These are phyloP conservation scores for Carollia perspicillata DNA, from an alignment of 2,113 vertebrate genomes.

Conservation along the genomic window DNA sequence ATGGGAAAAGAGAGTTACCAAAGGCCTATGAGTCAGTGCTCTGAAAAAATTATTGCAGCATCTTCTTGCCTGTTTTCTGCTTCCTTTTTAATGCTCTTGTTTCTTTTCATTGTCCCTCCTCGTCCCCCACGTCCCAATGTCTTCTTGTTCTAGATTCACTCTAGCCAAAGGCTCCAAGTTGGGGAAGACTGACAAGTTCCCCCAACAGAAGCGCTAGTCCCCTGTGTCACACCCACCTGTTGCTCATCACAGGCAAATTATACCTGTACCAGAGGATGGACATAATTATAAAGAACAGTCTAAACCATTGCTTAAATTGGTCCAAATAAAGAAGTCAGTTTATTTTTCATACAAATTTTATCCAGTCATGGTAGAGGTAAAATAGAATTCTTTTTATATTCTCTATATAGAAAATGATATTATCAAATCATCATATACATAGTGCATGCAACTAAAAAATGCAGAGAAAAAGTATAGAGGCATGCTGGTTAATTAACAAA, in stretches of 20 bases:
- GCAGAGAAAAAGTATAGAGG: background rate
- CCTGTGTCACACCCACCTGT: background rate
- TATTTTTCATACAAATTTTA: background rate
- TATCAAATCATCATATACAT: background rate
- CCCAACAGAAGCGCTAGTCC: background rate
- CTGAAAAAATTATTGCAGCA: background rate
- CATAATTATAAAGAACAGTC: background rate
- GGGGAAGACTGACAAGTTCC: background rate
- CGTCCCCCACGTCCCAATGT: fast-evolving
- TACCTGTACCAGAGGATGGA: background rate
- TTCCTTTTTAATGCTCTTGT: background rate
- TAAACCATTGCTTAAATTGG: background rate
- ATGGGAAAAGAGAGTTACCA: background rate
- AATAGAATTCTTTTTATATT: background rate
- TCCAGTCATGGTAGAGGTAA: background rate
- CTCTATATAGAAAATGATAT: background rate
- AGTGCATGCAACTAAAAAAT: background rate
- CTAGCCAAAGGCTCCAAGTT: background rate
- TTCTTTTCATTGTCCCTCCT: background rate
- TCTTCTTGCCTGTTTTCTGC: background rate
- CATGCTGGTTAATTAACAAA: background rate
- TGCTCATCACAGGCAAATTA: background rate
- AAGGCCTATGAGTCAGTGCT: background rate
- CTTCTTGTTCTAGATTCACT: background rate
- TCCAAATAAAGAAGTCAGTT: background rate